Evolutionary conservation across 1,140 invertebrate genomes (phyloP).

Genomic region (Parapsyche elsis): DNA sequence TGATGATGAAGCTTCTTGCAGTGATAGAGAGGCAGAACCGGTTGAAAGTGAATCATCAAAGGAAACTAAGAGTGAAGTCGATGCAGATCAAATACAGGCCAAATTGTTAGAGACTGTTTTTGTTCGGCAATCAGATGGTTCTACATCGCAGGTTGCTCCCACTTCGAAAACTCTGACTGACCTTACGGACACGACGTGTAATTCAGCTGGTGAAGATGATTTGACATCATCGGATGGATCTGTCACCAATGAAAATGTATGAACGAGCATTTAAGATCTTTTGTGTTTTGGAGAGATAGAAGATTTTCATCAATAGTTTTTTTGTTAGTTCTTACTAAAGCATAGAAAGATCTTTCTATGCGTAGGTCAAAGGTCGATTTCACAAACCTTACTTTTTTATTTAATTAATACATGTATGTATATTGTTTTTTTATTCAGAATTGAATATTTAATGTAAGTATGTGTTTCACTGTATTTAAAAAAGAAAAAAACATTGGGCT

Average conservation of each 20-base stretch:
- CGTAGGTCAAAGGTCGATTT: not conserved
- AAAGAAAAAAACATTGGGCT: too few relatives aligned
- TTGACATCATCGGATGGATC: conserved; percentile 34
- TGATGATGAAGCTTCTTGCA: conserved; percentile 59
- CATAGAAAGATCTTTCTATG: not conserved
- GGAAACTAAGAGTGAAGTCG: conserved; percentile 19
- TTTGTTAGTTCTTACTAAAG: not conserved
- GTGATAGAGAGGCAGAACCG: conserved; percentile 46
- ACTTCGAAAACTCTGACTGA: conserved; percentile 1
- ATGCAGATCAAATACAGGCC: conserved; percentile 9
- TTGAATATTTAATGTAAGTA: not conserved
- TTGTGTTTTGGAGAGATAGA: not conserved
- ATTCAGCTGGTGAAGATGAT: conserved; percentile 23
- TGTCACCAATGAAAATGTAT: conserved; percentile 34
- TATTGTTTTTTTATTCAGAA: not conserved
- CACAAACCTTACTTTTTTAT: not conserved
- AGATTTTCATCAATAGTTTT: not conserved
- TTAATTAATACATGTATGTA: not conserved
- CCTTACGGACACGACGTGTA: not conserved
- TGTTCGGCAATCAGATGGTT: not conserved
- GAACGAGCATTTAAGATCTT: not conserved
- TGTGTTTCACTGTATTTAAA: not conserved
- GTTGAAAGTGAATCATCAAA: conserved; percentile 39
- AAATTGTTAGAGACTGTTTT: not conserved
- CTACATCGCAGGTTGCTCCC: conserved; percentile 15